These are phyloP conservation scores for Leptoclinus maculatus DNA, from an alignment of 2,797 vertebrate genomes.

Conservation along the genomic window DNA sequence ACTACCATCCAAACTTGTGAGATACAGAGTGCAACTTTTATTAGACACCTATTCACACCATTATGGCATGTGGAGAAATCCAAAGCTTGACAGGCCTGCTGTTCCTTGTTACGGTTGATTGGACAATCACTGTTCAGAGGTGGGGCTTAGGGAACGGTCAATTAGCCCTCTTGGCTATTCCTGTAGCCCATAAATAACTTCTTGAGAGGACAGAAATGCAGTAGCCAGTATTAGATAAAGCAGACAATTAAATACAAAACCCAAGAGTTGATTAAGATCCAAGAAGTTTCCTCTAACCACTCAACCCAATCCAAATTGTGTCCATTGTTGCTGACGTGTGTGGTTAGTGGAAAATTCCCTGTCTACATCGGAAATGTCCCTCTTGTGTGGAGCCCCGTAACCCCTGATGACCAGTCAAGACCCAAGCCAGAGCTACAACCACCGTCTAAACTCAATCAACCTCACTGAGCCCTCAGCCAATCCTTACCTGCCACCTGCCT, in stretches of 20 bases:
- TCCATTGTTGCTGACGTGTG: background rate
- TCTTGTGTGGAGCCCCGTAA: conserved; percentile 21
- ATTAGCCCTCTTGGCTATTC: conserved; percentile 3
- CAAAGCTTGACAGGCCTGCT: conserved; percentile 14
- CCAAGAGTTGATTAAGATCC: conserved; percentile 21
- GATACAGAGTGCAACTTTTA: background rate
- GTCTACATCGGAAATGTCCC: conserved; percentile 8
- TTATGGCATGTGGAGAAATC: conserved; percentile 1
- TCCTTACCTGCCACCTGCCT: conserved; percentile 91
- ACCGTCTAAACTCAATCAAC: conserved; percentile 45
- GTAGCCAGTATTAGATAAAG: conserved; percentile 8
- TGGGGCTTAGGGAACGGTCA: conserved; percentile 39
- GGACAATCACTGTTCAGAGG: background rate
- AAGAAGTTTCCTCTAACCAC: conserved; percentile 48
- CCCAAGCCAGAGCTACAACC: conserved; percentile 49
- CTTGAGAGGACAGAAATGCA: conserved; percentile 22
- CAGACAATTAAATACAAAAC: conserved; percentile 30
- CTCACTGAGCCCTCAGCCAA: conserved; percentile 56
- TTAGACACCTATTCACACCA: background rate
- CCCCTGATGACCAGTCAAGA: conserved; percentile 31
- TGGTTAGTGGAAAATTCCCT: conserved; percentile 31
- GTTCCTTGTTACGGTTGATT: background rate
- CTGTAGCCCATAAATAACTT: conserved; percentile 21
- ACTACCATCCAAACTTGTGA: background rate
- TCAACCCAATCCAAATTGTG: conserved; percentile 10